phyloP scores from a whole-genome alignment of 2,888 invertebrate species.

The Pachymerium ferrugineum region DNA sequence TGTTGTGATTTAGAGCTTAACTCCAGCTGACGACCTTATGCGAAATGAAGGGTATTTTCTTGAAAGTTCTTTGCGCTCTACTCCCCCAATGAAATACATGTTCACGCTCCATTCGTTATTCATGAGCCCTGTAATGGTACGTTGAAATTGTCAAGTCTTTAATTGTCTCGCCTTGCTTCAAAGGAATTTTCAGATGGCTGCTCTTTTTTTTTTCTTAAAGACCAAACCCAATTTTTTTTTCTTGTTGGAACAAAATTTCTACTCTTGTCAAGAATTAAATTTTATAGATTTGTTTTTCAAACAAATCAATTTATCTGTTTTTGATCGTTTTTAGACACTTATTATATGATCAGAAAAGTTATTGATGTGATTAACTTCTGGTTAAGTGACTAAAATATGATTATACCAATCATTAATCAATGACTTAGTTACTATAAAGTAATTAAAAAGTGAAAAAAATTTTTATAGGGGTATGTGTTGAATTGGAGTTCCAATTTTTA shows the following conservation, averaged over 20 bases:
- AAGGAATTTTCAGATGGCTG: neutral
- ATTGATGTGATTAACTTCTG: no score
- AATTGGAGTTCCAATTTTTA: no score
- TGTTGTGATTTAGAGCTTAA: constrained; percentile 11
- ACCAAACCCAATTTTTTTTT: neutral
- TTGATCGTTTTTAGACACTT: no score
- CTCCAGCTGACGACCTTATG: constrained; percentile 19
- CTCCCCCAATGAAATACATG: neutral
- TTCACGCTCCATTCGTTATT: constrained; percentile 17
- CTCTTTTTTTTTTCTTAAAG: neutral
- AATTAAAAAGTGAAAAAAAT: no score
- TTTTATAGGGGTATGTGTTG: no score
- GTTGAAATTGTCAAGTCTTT: constrained; percentile 18
- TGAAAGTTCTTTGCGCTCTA: constrained; percentile 23
- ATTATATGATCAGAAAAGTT: no score
- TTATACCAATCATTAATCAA: no score
- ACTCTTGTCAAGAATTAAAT: neutral
- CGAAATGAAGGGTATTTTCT: neutral
- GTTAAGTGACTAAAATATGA: no score
- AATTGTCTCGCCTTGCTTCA: constrained; percentile 15
- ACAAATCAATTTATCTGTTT: no score
- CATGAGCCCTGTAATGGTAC: constrained; percentile 16
- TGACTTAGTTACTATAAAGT: no score
- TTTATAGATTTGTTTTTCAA: no score
- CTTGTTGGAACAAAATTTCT: neutral